Evolutionary conservation across 2,797 vertebrate genomes (phyloP), one percentile per base, ranked within the genome.

Genomic region (Pseudochromis fuscus): DNA sequence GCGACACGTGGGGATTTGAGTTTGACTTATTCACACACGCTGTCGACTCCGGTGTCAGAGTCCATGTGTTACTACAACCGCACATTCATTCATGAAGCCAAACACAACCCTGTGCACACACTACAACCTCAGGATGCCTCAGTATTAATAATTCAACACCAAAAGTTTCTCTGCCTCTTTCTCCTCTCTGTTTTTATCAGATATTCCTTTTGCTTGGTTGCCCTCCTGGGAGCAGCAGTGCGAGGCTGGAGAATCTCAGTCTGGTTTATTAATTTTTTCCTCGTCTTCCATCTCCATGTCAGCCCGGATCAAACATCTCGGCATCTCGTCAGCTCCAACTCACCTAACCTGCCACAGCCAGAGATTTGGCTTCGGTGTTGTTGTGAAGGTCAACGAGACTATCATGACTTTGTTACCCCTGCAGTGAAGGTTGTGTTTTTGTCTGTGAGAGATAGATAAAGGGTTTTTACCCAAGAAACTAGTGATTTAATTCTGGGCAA

Each of bases 141-240:
- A 90, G n/a, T n/a, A n/a, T n/a, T n/a, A n/a, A 89, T 90, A 87
- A 93, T 93, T 93, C 58, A 93, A 38, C 79, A 44, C 73, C 53
- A 79, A 79, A 87, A 87, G 80, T 88, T 87, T 85, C 83, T 75
- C 61, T 75, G 77, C 80, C 60, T 53, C 67, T 81, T 75, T 83
- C 77, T 85, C 58, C 55, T 72, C 70, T 86, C 60, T 77, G 56
- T 77, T 92, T 91, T 93, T 90, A 92, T 94, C 85, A 89, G 60
- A 79, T 91, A 93, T 93, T 93, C 91, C 83, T 88, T 93, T 94
- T 93, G 83, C 87, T 81, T 73, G 67, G 72, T 67, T 75, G 42
- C 75, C 86, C 86, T 75, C 75, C 42, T 45, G 87, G 78, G 87
- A 87, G 78, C 66, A 72, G 73, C 59, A 77, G 58, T 71, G 77